Conservation (phyloP, 2,797 vertebrate genomes). For the Anniella stebbinsi region DNA sequence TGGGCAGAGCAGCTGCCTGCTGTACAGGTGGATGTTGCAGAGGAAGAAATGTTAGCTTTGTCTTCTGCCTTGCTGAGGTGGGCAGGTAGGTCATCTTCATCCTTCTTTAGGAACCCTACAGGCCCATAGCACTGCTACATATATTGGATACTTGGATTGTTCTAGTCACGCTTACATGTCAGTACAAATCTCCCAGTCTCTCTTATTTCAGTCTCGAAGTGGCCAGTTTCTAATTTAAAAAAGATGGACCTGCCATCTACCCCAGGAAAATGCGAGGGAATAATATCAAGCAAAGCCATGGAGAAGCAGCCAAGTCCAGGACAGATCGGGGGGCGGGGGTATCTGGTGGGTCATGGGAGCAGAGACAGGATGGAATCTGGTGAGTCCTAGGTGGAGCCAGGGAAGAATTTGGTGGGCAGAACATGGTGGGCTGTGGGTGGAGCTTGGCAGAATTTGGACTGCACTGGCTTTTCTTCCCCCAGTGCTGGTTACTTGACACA, state of each 20-base stretch:
- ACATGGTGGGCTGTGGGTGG: background rate
- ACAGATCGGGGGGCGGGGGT: background rate
- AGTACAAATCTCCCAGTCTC: background rate
- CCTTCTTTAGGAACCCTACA: background rate
- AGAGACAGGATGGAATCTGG: background rate
- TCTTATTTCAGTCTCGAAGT: background rate
- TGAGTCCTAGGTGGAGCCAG: too few relatives aligned
- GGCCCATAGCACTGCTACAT: background rate
- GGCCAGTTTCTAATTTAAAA: background rate
- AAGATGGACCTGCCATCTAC: background rate
- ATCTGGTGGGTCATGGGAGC: background rate
- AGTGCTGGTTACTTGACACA: background rate
- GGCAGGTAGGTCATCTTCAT: background rate
- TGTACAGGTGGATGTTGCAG: background rate
- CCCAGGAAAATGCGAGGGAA: background rate
- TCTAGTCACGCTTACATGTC: background rate
- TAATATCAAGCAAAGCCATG: background rate
- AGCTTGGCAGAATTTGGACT: background rate
- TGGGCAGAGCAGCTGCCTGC: background rate
- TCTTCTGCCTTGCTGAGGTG: background rate
- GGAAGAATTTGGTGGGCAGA: background rate
- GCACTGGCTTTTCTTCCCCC: background rate
- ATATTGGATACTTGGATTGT: background rate
- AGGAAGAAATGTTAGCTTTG: background rate
- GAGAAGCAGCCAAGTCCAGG: background rate